Base-by-base conservation (phyloP, 30 jellyfish, hydroid and myxozoan species). In the Aurelia sp. region DNA sequence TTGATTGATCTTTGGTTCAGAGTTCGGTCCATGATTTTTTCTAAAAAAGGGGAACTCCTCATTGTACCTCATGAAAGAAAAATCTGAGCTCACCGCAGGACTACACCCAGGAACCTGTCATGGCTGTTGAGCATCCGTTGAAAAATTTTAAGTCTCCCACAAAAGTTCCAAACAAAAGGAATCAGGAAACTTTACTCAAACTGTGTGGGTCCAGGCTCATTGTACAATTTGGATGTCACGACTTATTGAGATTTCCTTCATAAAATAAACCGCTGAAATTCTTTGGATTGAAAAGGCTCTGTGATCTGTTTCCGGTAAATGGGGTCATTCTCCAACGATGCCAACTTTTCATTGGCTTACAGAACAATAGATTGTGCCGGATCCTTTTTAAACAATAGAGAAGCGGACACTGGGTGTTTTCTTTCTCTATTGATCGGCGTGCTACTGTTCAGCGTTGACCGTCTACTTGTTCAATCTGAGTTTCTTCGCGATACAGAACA, bases 341-440 rank as follows among this genome's bases (percentile, higher is more conserved):
- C 72, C 50, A 4, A 8, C 21, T 9, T 8, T n/a, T 63, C 41
- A 78, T 78, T 78, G 89, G 89, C 68, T 63, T 41, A 41, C 13
- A 24, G 44, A 41, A 78, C 80, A 78, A 78, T 61, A 21, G 40
- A 31, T 17, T n/a, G n/a, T 78, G 78, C 89, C 80, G 89, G 80
- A 19, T 47, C 62, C 67, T 74, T 78, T 35, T 63, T n/a, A 48
- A 62, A 73, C 93, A 63, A 72, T 35, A 13, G 82, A 50, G 66
- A 84, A 66, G 93, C 88, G 93, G 93, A 84, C 85, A 41, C 87
- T 84, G 93, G 93, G 85, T 84, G 87, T 84, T 84, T 71, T 84
- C 72, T 12, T 63, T 78, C 41, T 78, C 78, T 64, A 78, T 78
- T 78, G 72, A 66, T 41, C 89, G 73, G 78, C 89, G 89, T 78